phyloP scores from a whole-genome alignment of 2,113 vertebrate species.

The Ochotona princeps region DNA sequence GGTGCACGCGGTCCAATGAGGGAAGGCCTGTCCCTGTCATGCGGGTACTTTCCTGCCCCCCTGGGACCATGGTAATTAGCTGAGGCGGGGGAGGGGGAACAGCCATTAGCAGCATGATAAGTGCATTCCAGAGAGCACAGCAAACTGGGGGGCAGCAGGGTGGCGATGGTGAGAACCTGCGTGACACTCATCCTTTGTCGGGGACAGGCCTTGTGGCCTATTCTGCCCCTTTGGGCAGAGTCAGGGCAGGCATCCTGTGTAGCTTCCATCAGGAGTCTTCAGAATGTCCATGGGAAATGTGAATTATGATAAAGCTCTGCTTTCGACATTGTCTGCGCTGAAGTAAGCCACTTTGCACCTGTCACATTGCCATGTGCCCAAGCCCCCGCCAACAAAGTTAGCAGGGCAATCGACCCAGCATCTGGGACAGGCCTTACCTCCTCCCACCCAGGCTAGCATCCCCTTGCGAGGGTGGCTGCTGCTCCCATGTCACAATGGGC shows the following conservation, averaged over 20 bases:
- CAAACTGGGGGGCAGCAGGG: neutral
- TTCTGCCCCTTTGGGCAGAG: too few relatives aligned
- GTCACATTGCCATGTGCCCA: neutral
- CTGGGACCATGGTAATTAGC: fast-evolving
- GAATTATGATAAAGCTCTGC: too few relatives aligned
- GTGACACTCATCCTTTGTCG: neutral
- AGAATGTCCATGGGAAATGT: too few relatives aligned
- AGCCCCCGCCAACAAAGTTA: neutral
- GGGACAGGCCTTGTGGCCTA: neutral
- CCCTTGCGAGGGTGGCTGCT: too few relatives aligned
- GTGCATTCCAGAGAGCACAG: neutral
- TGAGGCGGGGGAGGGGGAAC: fast-evolving
- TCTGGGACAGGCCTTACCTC: neutral
- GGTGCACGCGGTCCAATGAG: fast-evolving
- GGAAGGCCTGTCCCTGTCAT: neutral
- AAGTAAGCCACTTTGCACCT: too few relatives aligned
- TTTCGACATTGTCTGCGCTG: too few relatives aligned
- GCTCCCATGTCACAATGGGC: too few relatives aligned
- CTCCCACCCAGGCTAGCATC: too few relatives aligned
- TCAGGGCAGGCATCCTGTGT: fast-evolving
- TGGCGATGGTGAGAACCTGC: neutral
- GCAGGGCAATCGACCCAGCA: neutral
- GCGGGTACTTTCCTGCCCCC: neutral
- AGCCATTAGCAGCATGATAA: fast-evolving
- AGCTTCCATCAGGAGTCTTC: neutral